Evolutionary conservation across 2,888 invertebrate species (phyloP).

Genomic region (Meta bourneti): DNA sequence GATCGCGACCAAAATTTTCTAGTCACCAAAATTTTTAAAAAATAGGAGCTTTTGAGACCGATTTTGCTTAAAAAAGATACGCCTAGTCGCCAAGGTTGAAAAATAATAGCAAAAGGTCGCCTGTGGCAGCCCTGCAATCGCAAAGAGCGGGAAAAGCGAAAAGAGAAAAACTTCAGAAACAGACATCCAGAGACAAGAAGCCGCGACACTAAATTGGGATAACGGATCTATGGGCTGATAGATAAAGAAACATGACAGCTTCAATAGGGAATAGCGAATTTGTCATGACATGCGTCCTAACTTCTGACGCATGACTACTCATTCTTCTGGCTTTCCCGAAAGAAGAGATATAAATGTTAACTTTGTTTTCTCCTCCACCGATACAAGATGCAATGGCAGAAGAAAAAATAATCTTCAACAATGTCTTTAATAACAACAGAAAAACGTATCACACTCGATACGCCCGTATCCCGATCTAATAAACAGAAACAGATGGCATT

Average conservation of each 20-base stretch:
- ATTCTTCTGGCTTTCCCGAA: slow-evolving; percentile 47
- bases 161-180: background rate
- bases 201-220: slow-evolving; percentile 15
- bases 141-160: no score
- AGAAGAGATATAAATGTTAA: background rate
- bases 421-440: no score
- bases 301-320: slow-evolving; percentile 37
- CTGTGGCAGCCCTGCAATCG: no score
- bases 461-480: no score
- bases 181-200: background rate
- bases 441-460: no score
- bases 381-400: background rate
- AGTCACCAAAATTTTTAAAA: no score
- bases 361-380: background rate
- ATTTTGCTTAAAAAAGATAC: no score
- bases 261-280: slow-evolving; percentile 38
- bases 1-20: no score
- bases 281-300: slow-evolving; percentile 41
- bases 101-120: no score
- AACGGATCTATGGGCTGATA: slow-evolving; percentile 31
- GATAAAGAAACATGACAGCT: slow-evolving; percentile 52
- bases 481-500: no score
- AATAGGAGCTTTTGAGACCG: no score
- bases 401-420: background rate
- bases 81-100: no score